phyloP scores from a whole-genome alignment of 2,797 vertebrate genomes.

The Brachyalestes nurse region DNA sequence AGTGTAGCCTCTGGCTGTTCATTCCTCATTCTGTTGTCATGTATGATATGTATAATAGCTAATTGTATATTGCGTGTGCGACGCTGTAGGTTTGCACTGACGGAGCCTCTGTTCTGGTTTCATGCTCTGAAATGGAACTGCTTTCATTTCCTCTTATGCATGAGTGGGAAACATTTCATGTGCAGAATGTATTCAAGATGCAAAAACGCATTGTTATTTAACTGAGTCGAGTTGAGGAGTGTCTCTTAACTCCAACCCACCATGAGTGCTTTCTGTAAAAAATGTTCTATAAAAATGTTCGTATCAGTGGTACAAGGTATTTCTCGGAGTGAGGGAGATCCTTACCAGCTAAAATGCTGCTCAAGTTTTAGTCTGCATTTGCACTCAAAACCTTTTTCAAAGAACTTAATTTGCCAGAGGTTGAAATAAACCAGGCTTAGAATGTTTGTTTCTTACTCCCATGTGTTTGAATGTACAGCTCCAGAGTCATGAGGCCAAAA shows the following conservation, averaged over 20 bases:
- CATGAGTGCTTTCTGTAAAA: background rate
- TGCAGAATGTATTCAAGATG: conserved; percentile 4
- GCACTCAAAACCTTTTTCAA: background rate
- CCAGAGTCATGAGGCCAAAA: conserved; percentile 1
- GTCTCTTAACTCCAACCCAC: too few relatives aligned
- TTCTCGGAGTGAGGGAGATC: background rate
- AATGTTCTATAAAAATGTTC: background rate
- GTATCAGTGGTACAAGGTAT: background rate
- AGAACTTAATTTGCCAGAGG: background rate
- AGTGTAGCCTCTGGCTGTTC: background rate
- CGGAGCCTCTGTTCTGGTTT: background rate
- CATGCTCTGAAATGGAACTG: conserved; percentile 1
- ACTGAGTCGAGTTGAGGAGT: background rate
- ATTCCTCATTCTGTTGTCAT: background rate
- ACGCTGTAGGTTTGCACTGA: background rate
- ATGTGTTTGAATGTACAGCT: background rate
- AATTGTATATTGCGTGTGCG: background rate
- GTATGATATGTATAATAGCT: background rate
- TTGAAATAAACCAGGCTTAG: background rate
- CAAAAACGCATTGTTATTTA: background rate
- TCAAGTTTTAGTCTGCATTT: background rate
- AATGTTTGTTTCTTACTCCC: background rate
- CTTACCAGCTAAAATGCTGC: background rate
- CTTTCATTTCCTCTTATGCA: conserved; percentile 32
- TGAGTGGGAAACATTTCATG: conserved; percentile 3